phyloP scores from a whole-genome alignment of 2,113 vertebrate species.

The Neodon shergylaensis region DNA sequence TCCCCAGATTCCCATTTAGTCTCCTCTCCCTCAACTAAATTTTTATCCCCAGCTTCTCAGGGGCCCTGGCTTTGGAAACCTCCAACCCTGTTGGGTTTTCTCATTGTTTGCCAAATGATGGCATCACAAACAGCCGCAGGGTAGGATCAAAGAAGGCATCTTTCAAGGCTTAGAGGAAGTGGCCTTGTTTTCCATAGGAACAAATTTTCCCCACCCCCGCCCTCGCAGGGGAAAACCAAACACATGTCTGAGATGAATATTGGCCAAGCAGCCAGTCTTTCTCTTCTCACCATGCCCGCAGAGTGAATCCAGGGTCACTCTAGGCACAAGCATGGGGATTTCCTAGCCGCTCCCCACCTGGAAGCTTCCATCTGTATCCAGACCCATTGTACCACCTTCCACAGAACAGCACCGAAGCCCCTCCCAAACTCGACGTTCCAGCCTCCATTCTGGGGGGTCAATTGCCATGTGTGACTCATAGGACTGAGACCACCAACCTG shows the following conservation, averaged over 20 bases:
- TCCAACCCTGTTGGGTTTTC: slow-evolving; percentile 28
- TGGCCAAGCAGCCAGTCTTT: slow-evolving; percentile 17
- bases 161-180: background rate
- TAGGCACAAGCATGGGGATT: background rate
- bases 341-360: background rate
- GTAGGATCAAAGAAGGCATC: slow-evolving; percentile 46
- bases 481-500: background rate
- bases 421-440: background rate
- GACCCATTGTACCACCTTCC: no score
- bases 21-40: background rate
- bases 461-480: background rate
- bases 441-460: background rate
- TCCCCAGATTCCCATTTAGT: background rate
- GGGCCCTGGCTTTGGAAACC: slow-evolving; percentile 48
- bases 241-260: background rate
- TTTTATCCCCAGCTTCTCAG: background rate
- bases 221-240: background rate
- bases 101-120: slow-evolving; percentile 19
- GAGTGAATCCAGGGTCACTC: background rate
- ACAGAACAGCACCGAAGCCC: background rate
- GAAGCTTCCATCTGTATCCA: background rate
- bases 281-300: background rate
- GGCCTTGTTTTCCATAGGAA: slow-evolving; percentile 45
- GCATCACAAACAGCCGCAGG: background rate
- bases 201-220: background rate